A percentile compares a stretch with the other conserved stretches of the same genome.
These are phyloP conservation scores for Elysia crispata DNA, from an alignment of 2,888 invertebrate genomes.

Conservation along the genomic window DNA sequence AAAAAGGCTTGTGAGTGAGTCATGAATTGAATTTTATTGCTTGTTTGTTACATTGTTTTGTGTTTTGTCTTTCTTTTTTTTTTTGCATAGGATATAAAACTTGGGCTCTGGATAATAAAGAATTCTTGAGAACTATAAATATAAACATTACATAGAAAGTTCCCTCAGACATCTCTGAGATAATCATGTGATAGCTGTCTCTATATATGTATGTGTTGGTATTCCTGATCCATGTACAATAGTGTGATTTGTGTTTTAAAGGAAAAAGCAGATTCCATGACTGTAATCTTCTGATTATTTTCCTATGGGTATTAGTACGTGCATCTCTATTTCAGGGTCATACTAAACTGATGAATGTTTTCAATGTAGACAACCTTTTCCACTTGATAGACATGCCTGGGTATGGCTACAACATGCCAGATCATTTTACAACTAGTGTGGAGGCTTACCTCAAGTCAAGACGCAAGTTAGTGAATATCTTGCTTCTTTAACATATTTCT, in stretches of 20 bases:
- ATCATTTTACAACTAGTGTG: slow-evolving; percentile 70
- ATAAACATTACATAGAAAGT: too few species aligned
- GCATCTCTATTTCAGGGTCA: slow-evolving; percentile 68
- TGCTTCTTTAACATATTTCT: neutral
- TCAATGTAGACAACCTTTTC: slow-evolving; percentile 66
- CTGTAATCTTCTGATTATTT: neutral
- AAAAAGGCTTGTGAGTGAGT: slow-evolving; percentile 69
- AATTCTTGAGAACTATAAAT: too few species aligned
- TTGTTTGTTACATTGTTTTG: neutral
- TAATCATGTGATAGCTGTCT: too few species aligned
- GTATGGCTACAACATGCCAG: slow-evolving; percentile 75
- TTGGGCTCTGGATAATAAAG: neutral
- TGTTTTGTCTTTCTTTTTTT: too few species aligned
- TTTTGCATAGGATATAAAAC: too few species aligned
- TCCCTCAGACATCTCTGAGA: too few species aligned
- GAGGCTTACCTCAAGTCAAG: slow-evolving; percentile 70
- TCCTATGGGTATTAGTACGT: neutral
- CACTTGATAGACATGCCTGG: slow-evolving; percentile 76
- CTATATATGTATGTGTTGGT: too few species aligned
- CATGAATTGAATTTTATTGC: neutral
- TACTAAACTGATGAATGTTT: slow-evolving; percentile 73
- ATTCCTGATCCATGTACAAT: too few species aligned
- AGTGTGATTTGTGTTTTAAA: too few species aligned
- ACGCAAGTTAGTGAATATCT: slow-evolving; percentile 60
- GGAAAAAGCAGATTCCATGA: too few species aligned